Base-by-base conservation (phyloP, 2,888 invertebrate genomes). In the Drosophila flavopinicola region DNA sequence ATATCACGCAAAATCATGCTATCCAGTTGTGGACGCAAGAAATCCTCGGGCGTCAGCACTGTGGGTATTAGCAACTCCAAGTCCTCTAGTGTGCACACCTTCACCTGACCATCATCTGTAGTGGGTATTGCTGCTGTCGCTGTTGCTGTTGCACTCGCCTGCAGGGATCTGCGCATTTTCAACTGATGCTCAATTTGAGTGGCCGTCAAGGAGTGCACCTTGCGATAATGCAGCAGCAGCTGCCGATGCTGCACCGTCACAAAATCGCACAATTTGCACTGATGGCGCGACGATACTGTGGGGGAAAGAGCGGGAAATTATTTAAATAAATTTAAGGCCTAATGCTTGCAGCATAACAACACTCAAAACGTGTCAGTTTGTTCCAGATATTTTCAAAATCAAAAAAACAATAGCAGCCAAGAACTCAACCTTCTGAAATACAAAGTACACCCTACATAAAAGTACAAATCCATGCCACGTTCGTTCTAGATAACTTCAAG, bases 181-280 rank as follows among this genome's bases (percentile, higher is more conserved):
- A 73, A 27, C 7, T 63, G 77, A 11, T 72, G 60, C 10, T 69
- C 74, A 15, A 75, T 63, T 59, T 74, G 76, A 1, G 27, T 17
- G 3, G 48, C 37, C 1, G 78, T 70, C n/a, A 78, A 10, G 0
- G 58, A 61, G 32, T 89, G 89, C 0, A 20, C 35, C n/a, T 45
- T 56, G 6, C 56, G 57, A 58, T 88, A 89, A 63, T 89, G 89
- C 1, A 87, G 77, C 4, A 53, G 58, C 33, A 89, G 41, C 27
- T 51, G 57, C 3, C 70, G 73, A 7, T 79, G 76, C 5, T 78
- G 85, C 3, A 78, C 52, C 7, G 86, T 75, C 15, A 78, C 74
- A 66, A 70, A 89, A 13, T 32, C 61, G 54, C 89, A 89, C 25
- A 87, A 6, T 54, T 85, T 80, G 59, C 89, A 89, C 39, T 65